Evolutionary conservation across 2,888 invertebrate genomes (phyloP), one percentile per base, ranked within the genome.

Genomic region (Apamea monoglypha): DNA sequence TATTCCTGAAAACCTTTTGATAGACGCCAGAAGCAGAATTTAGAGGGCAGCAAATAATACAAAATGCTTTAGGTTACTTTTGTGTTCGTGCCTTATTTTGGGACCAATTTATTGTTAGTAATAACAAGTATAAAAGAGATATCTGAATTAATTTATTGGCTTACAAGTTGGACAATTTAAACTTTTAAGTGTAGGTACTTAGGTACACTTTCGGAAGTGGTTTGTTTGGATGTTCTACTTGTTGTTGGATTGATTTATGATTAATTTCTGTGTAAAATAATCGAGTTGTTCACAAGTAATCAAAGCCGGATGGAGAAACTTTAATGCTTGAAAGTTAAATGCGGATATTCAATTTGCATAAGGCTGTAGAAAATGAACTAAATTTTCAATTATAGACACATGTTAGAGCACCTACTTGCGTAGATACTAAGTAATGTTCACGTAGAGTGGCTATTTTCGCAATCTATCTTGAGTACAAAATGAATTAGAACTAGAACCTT

Each of bases 1-100:
- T 94, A 95, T 95, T 94, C 92, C 88, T 86, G 84, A 92, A 93
- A 90, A 92, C 93, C 92, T 93, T 94, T 93, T 91, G 92, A 91
- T 92, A 91, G 90, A 91, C 89, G 89, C 87, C 87, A 87, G 87
- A 88, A 90, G 91, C 89, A 92, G 91, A 92, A 93, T 92, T 94
- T 91, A 88, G 90, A 91, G 91, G 91, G 89, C 87, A 87, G 85
- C 86, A 91, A 91, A 91, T 92, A 91, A 91, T 91, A 92, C 91
- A 91, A 91, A 88, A 92, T 90, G 88, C 74, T 89, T 88, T 78
- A 86, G 89, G 91, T 91, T 89, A 89, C 86, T 90, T 5, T 59
- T 59, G n/a, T 90, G 80, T 83, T 76, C 85, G 75, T 76, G 85
- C 59, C 64, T 76, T 89, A 87, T 78, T 79, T 81, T 78, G 83